Evolutionary conservation across 1,140 invertebrate species (phyloP).

Genomic region (Drosophila azteca): DNA sequence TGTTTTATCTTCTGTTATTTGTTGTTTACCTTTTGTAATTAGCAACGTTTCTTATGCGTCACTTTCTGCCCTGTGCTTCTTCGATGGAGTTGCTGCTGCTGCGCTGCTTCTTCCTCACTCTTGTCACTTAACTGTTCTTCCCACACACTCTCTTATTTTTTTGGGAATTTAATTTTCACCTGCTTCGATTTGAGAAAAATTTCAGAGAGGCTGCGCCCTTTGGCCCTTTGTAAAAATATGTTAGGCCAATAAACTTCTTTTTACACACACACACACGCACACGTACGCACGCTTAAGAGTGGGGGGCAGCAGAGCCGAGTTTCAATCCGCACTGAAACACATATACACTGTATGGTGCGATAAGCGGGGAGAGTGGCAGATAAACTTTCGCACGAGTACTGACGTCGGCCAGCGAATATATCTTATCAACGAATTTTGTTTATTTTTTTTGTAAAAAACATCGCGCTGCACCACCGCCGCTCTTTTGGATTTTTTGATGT

Average conservation of each 20-base stretch:
- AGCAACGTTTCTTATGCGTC: slow-evolving; percentile 52
- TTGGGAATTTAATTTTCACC: slow-evolving; percentile 37
- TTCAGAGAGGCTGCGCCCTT: slow-evolving; percentile 37
- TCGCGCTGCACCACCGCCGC: slow-evolving; percentile 17
- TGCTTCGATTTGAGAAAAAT: slow-evolving; percentile 35
- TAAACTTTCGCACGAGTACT: not conserved
- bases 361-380: not conserved
- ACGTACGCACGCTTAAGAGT: not conserved
- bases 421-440: slow-evolving; percentile 47
- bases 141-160: not conserved
- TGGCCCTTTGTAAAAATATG: slow-evolving; percentile 38
- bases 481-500: too few relatives aligned
- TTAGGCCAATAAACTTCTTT: slow-evolving; percentile 38
- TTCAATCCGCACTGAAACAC: slow-evolving; percentile 22
- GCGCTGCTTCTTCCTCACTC: slow-evolving; percentile 14
- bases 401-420: slow-evolving; percentile 20
- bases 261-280: slow-evolving; percentile 5
- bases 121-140: slow-evolving; percentile 24
- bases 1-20: not conserved
- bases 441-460: slow-evolving; percentile 21
- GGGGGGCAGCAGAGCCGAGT: slow-evolving; percentile 22
- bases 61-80: slow-evolving; percentile 31
- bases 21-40: slow-evolving; percentile 59
- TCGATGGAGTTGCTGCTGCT: slow-evolving; percentile 16
- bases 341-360: not conserved